Base-by-base conservation (phyloP, 2,888 invertebrate genomes). In the Melinaea menophilus region DNA sequence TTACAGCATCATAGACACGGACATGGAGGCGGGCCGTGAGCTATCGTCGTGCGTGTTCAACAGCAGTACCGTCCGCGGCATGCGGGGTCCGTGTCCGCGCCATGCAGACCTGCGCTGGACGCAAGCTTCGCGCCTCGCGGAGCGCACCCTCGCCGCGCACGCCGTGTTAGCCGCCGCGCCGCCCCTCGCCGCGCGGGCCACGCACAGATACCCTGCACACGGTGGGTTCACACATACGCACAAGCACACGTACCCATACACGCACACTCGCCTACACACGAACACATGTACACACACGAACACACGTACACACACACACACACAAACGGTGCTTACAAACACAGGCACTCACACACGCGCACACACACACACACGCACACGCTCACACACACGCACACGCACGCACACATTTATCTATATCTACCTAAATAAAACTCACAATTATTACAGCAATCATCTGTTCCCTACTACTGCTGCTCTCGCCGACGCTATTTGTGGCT, bases 1-100 rank as follows among this genome's bases (percentile, higher is more conserved):
- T 63, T 62, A 0, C 79, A 94, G 93, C 72, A 94, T 95, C 76
- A 92, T 94, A 71, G 94, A 95, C 82, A 95, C 95, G 13, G 95
- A 95, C 80, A 91, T 94, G 75, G 94, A 94, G 75, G 79, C 90
- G 41, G 92, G 92, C 34, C 79, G 86, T 9, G 90, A 91, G 68
- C 72, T 91, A 59, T 85, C 84, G 72, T 67, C 68, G 33, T 94
- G 94, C 75, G 82, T 80, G 47, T 82, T 94, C 74, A 83, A 73
- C 68, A 71, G 72, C 4, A 85, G 80, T 3, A 62, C 72, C 0
- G 72, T 89, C n/a, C 78, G 88, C 4, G 89, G 90, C 58, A 80
- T 88, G 79, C 73, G 77, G 56, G 82, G 79, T 2, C 84, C 75
- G 0, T 88, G 84, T 63, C 72, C 78, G 11, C 70, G 79, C 0